Conservation (phyloP, 2,113 vertebrate species). For the Dermatemys mawii region DNA sequence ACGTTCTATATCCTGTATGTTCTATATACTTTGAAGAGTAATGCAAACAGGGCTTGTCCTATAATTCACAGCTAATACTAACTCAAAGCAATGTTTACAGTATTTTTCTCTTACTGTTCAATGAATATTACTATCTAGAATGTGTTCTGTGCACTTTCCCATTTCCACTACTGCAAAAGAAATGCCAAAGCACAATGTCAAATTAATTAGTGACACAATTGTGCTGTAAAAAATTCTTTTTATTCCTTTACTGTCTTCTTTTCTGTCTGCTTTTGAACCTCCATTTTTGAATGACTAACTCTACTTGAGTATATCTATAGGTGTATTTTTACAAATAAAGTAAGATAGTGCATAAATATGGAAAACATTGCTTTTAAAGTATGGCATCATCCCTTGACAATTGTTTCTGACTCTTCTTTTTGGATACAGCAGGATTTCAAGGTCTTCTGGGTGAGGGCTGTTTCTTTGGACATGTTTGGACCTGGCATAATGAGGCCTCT, state of each 20-base stretch:
- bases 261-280: background rate
- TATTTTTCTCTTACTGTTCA: background rate
- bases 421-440: fast-evolving
- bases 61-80: background rate
- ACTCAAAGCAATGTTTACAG: background rate
- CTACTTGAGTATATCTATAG: background rate
- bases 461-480: background rate
- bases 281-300: background rate
- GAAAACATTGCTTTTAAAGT: background rate
- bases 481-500: background rate
- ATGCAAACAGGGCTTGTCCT: background rate
- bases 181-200: background rate
- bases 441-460: background rate
- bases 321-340: too few relatives aligned
- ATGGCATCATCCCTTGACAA: background rate
- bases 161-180: background rate
- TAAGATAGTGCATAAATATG: background rate
- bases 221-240: background rate
- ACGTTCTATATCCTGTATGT: background rate
- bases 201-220: background rate
- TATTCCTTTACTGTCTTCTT: background rate
- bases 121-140: background rate
- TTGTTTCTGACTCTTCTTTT: background rate
- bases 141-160: background rate
- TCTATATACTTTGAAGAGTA: conserved; percentile 46